These are phyloP conservation scores for Gymnodraco acuticeps DNA, from an alignment of 2,797 vertebrate species.

Conservation along the genomic window DNA sequence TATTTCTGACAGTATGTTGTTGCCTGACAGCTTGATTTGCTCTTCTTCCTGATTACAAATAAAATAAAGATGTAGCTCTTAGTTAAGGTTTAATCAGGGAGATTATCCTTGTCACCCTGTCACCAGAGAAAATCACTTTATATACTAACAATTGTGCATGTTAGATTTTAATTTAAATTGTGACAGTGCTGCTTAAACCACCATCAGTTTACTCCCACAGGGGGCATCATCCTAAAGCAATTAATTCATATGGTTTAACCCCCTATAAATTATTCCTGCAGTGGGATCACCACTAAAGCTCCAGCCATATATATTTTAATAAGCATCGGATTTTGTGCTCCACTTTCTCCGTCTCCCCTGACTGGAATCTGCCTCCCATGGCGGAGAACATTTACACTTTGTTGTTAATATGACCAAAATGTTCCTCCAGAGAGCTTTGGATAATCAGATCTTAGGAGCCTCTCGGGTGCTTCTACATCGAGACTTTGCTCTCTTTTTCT, in stretches of 20 bases:
- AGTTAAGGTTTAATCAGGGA: not conserved
- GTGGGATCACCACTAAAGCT: conserved; percentile 12
- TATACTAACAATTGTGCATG: not conserved
- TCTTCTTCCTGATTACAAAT: not conserved
- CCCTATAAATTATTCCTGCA: conserved; percentile 45
- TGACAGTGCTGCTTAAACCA: not conserved
- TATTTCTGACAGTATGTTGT: conserved; percentile 24
- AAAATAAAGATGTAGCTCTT: conserved; percentile 7
- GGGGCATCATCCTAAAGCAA: conserved; percentile 22
- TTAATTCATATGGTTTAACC: conserved; percentile 38
- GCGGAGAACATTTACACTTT: conserved; percentile 26
- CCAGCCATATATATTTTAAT: conserved; percentile 32
- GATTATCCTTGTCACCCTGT: not conserved
- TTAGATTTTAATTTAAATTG: conserved; percentile 8
- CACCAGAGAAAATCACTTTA: not conserved
- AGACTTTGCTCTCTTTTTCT: conserved; percentile 3
- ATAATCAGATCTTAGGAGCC: conserved; percentile 13
- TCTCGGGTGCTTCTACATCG: not conserved
- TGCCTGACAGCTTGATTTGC: conserved; percentile 13
- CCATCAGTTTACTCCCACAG: not conserved
- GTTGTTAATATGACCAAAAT: conserved; percentile 37
- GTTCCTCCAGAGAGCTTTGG: not conserved
- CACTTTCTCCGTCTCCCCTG: conserved; percentile 12
- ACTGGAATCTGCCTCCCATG: conserved; percentile 12
- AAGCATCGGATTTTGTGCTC: conserved; percentile 37